These are phyloP conservation scores for Elephas maximus DNA, from an alignment of 2,113 vertebrate genomes.

Conservation along the genomic window DNA sequence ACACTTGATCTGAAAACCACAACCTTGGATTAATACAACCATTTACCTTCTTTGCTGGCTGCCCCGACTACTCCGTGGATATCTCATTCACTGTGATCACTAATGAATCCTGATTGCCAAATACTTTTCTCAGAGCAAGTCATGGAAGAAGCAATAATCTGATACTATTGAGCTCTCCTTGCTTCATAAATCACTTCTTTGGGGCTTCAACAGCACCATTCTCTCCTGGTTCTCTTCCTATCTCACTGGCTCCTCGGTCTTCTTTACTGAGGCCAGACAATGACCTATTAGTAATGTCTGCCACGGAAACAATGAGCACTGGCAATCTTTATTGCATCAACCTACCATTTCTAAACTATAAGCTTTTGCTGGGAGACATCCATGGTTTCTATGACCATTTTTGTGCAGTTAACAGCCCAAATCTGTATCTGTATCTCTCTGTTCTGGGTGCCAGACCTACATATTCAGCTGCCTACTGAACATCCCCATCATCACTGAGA, in stretches of 20 bases:
- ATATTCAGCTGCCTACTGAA: neutral
- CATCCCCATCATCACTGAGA: neutral
- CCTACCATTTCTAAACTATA: neutral
- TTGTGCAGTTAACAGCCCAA: neutral
- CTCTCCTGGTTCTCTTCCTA: constrained; percentile 18
- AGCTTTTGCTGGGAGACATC: constrained; percentile 11
- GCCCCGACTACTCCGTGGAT: neutral
- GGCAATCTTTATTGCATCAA: neutral
- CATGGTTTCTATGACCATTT: constrained; percentile 31
- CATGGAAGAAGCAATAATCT: constrained; percentile 42
- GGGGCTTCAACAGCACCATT: neutral
- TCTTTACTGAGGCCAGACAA: neutral
- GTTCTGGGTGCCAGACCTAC: neutral
- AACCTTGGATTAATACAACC: neutral
- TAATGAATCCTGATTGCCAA: constrained; percentile 30
- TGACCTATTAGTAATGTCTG: neutral
- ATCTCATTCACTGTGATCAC: neutral
- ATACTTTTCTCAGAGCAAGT: constrained; percentile 31
- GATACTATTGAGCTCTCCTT: neutral
- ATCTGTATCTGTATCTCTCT: neutral
- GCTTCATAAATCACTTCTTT: neutral
- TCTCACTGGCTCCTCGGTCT: constrained; percentile 17
- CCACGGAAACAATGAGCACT: neutral
- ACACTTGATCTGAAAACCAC: constrained; percentile 32
- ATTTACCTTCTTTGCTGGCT: neutral